Evolutionary conservation across 2,888 invertebrate species (phyloP), one percentile per base, ranked within the genome.

Genomic region (Pardosa pseudoannulata): DNA sequence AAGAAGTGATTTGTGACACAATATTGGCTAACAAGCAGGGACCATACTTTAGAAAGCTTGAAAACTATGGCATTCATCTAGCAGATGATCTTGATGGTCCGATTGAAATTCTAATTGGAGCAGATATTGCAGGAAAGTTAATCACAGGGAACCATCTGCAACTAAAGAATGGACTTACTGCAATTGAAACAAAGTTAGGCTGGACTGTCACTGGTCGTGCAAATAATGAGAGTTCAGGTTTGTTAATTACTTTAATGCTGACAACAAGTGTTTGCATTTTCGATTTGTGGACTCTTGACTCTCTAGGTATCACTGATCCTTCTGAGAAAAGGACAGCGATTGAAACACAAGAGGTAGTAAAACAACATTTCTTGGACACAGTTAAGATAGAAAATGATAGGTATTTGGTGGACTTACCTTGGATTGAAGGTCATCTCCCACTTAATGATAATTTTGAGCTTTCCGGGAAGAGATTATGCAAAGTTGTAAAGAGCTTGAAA

Each of bases 11-110:
- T n/a, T n/a, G n/a, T n/a, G n/a, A n/a, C n/a, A n/a, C n/a, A n/a
- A n/a, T n/a, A n/a, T n/a, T n/a, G n/a, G n/a, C n/a, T n/a, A n/a
- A n/a, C n/a, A n/a, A n/a, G n/a, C n/a, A n/a, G n/a, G n/a, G n/a
- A n/a, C n/a, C n/a, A 41, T 71, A 1, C 28, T 0, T 7, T 7
- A 41, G 3, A 71, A 71, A 46, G 95, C 95, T 89, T 64, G 39
- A 16, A 96, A 92, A 88, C 96, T 92, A 90, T n/a, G n/a, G n/a
- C n/a, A n/a, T n/a, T n/a, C n/a, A n/a, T n/a, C n/a, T n/a, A n/a
- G n/a, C n/a, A n/a, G n/a, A n/a, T n/a, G n/a, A n/a, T n/a, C n/a
- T n/a, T n/a, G n/a, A n/a, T n/a, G n/a, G n/a, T n/a, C n/a, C n/a
- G 16, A 83, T 83, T 23, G 87, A 83, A 64, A 16, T 88, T 16